Evolutionary conservation across 1,140 invertebrate species (phyloP).

Genomic region (Pseudomyrmex gracilis): DNA sequence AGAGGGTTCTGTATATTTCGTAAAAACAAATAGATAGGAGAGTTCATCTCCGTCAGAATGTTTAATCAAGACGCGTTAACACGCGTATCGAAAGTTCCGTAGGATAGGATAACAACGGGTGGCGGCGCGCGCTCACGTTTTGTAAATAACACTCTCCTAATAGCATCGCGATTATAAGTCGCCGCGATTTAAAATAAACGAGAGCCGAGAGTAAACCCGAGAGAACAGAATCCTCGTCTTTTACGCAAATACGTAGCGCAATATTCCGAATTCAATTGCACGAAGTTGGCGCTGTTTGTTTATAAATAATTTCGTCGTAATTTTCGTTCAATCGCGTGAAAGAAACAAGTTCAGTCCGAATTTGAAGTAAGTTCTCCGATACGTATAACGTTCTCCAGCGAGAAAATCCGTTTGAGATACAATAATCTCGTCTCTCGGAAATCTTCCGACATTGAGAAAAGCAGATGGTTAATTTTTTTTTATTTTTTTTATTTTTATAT

Average conservation of each 20-base stretch:
- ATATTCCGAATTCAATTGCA: conserved; percentile 10
- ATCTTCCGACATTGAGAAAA: too few relatives aligned
- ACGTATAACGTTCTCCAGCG: too few relatives aligned
- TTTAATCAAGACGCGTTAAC: conserved; percentile 46
- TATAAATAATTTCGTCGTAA: conserved; percentile 36
- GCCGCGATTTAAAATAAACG: conserved; percentile 43
- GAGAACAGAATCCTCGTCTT: conserved; percentile 21
- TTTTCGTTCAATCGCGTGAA: neutral
- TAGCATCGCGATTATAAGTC: conserved; percentile 24
- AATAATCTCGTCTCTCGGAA: too few relatives aligned
- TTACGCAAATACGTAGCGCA: neutral
- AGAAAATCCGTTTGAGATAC: too few relatives aligned
- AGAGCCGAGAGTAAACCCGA: neutral
- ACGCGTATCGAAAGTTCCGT: neutral
- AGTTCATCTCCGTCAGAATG: conserved; percentile 42
- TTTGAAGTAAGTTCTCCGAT: too few relatives aligned
- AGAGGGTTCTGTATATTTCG: conserved; percentile 10
- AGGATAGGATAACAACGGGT: conserved; percentile 46
- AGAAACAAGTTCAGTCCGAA: neutral
- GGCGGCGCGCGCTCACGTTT: conserved; percentile 25
- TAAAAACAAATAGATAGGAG: conserved; percentile 56
- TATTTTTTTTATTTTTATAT: too few relatives aligned
- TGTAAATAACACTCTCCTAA: conserved; percentile 55
- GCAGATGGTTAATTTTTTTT: too few relatives aligned
- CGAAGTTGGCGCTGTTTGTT: neutral